Conservation (phyloP, 2,888 invertebrate species). For the Lasioglossum leucozonium region DNA sequence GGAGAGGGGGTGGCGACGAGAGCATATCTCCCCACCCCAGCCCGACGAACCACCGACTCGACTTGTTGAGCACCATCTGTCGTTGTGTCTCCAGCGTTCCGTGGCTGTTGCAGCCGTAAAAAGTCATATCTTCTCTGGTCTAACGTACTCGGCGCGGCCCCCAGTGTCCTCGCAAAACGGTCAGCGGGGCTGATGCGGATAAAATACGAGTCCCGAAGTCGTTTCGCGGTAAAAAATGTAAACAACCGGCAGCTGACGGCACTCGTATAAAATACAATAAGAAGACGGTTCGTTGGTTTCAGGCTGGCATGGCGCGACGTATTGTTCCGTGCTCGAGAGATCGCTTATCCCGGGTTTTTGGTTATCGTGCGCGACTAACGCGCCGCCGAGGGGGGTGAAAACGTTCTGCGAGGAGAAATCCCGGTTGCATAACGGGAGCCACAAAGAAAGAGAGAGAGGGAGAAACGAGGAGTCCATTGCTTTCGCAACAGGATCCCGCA, state of each 20-base stretch:
- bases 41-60: constrained; percentile 56
- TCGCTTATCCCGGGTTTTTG: constrained; percentile 23
- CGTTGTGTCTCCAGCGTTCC: constrained; percentile 64
- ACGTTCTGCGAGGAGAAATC: background rate
- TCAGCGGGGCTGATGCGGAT: constrained; percentile 53
- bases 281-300: background rate
- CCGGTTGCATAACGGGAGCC: background rate
- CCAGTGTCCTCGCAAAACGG: constrained; percentile 33
- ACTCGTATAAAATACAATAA: constrained; percentile 9
- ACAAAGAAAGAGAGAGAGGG: background rate
- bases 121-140: constrained; percentile 63
- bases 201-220: constrained; percentile 47
- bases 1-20: background rate
- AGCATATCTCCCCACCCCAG: constrained; percentile 41
- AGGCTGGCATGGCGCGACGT: background rate
- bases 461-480: constrained; percentile 38
- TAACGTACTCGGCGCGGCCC: constrained; percentile 48
- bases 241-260: constrained; percentile 47
- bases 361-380: background rate
- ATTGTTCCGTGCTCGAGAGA: background rate
- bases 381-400: background rate
- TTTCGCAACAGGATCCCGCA: constrained; percentile 46
- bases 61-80: constrained; percentile 78
- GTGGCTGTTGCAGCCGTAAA: constrained; percentile 58
- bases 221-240: constrained; percentile 51